These are phyloP conservation scores for Limnephilus rhombicus DNA, from an alignment of 2,888 invertebrate species.

Conservation along the genomic window DNA sequence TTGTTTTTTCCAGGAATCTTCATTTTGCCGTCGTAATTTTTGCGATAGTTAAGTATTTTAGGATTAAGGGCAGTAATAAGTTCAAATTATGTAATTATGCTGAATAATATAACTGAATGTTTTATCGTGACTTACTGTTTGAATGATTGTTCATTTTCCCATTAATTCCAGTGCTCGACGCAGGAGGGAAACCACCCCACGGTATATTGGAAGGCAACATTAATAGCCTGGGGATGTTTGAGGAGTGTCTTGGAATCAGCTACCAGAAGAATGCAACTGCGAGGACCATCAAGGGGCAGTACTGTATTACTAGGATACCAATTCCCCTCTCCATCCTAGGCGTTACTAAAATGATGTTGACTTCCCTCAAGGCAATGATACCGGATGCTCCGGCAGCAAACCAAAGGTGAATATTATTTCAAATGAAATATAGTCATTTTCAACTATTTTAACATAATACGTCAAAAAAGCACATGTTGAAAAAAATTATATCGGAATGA, in stretches of 20 bases:
- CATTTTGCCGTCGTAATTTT: too few species aligned
- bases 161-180: conserved; percentile 56
- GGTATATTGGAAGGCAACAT: conserved; percentile 57
- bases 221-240: conserved; percentile 54
- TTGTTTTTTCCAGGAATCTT: too few species aligned
- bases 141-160: too few species aligned
- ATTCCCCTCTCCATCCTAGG: background rate
- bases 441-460: too few species aligned
- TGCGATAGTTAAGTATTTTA: too few species aligned
- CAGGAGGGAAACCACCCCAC: conserved; percentile 49
- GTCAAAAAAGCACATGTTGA: too few species aligned
- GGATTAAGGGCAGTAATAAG: too few species aligned
- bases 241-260: conserved; percentile 51
- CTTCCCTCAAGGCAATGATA: background rate
- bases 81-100: too few species aligned
- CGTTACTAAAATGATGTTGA: background rate
- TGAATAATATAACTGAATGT: too few species aligned
- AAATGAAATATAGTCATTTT: too few species aligned
- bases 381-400: background rate
- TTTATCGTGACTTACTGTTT: too few species aligned
- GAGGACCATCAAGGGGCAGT: conserved; percentile 40
- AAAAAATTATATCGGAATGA: too few species aligned
- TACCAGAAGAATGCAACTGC: conserved; percentile 30
- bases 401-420: background rate
- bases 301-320: conserved; percentile 28